A percentile compares a stretch with the other conserved stretches of the same genome.
phyloP scores from a whole-genome alignment of 2,888 invertebrate genomes.

The Nomada hirtipes region DNA sequence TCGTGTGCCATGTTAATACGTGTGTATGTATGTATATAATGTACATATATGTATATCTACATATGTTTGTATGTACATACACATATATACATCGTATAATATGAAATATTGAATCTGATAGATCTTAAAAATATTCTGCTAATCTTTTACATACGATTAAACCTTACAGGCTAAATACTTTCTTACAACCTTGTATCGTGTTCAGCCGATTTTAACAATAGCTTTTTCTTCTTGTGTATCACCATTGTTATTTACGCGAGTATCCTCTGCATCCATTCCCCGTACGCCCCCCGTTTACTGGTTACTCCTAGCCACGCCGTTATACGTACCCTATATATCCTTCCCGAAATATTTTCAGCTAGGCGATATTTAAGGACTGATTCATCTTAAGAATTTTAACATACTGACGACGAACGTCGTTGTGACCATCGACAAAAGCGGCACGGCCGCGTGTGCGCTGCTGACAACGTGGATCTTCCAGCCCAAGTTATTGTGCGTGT shows the following conservation, averaged over 20 bases:
- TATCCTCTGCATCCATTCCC: not conserved
- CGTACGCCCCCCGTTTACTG: not conserved
- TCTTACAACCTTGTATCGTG: slow-evolving; percentile 83
- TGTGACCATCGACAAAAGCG: slow-evolving; percentile 65
- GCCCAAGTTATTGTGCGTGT: slow-evolving; percentile 95
- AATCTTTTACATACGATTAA: slow-evolving; percentile 76
- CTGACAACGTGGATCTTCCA: slow-evolving; percentile 95
- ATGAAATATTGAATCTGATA: slow-evolving; percentile 82
- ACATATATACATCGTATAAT: slow-evolving; percentile 73
- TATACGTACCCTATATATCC: not conserved
- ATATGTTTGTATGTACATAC: slow-evolving; percentile 61
- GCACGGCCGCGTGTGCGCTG: slow-evolving; percentile 45
- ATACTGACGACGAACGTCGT: slow-evolving; percentile 51
- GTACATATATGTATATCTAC: slow-evolving; percentile 61
- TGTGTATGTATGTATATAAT: slow-evolving; percentile 63
- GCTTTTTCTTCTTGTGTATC: slow-evolving; percentile 41
- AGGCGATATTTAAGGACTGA: slow-evolving; percentile 41
- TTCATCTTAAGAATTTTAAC: slow-evolving; percentile 70
- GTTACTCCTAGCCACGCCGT: not conserved
- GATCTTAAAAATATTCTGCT: slow-evolving; percentile 82
- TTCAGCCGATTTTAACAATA: slow-evolving; percentile 69
- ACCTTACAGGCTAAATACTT: slow-evolving; percentile 82
- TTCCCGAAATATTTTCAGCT: slow-evolving; percentile 37
- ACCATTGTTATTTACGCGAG: slow-evolving; percentile 43
- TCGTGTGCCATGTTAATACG: slow-evolving; percentile 58